Conservation (phyloP, 2,797 vertebrate genomes). For the Artibeus lituratus region DNA sequence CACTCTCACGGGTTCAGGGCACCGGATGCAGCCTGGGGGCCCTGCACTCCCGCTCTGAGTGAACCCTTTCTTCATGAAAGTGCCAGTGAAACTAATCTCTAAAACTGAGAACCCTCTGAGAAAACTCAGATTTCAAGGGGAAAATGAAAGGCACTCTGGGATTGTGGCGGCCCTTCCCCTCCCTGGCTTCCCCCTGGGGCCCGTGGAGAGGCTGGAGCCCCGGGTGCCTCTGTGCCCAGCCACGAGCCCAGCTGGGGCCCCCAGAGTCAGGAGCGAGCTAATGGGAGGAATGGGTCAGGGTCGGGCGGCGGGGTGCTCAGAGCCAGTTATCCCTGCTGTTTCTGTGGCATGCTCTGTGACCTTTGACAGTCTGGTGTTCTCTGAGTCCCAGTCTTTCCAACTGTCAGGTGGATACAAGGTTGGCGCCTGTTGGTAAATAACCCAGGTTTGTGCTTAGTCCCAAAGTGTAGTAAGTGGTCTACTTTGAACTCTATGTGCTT, state of each 20-base stretch:
- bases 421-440: neutral
- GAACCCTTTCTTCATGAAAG: neutral
- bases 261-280: neutral
- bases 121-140: conserved; percentile 31
- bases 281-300: neutral
- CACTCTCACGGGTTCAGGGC: neutral
- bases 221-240: conserved; percentile 8
- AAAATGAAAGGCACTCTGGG: conserved; percentile 25
- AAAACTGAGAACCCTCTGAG: conserved; percentile 40
- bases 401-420: neutral
- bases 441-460: neutral
- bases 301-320: neutral
- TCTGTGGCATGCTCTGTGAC: neutral
- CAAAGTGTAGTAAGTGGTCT: neutral
- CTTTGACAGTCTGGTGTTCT: neutral
- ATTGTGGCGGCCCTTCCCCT: neutral
- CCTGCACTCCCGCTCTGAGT: conserved; percentile 40
- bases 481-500: neutral
- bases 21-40: neutral
- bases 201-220: neutral
- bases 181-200: neutral
- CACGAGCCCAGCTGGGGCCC: neutral
- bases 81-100: conserved; percentile 36
- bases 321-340: neutral
- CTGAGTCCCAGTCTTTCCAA: neutral